These are phyloP conservation scores for Smutsia gigantea DNA, from an alignment of 2,797 vertebrate species.

Conservation along the genomic window DNA sequence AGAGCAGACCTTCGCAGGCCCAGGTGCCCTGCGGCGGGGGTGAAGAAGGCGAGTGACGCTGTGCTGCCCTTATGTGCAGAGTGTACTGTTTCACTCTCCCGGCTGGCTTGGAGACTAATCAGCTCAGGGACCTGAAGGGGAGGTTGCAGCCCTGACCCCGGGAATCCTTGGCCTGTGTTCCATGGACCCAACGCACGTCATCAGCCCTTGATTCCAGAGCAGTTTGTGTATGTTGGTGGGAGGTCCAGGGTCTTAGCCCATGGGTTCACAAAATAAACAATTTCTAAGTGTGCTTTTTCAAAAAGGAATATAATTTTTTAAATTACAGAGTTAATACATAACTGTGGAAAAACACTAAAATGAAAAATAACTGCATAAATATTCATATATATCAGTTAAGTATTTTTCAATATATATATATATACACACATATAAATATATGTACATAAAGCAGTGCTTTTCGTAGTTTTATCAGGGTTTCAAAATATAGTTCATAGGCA, in stretches of 20 bases:
- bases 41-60: background rate
- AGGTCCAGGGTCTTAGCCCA: background rate
- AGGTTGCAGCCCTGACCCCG: constrained; percentile 25
- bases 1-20: background rate
- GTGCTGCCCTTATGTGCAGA: background rate
- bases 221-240: background rate
- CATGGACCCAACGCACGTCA: constrained; percentile 6
- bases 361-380: background rate
- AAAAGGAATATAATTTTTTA: constrained; percentile 10
- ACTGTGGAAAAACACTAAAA: background rate
- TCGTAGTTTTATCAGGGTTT: background rate
- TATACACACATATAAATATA: no score
- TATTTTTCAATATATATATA: background rate
- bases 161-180: constrained; percentile 3
- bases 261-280: constrained; percentile 70
- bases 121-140: constrained; percentile 22
- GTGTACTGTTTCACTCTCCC: constrained; percentile 11
- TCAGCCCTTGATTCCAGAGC: constrained; percentile 32
- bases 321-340: constrained; percentile 24
- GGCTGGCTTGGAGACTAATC: background rate
- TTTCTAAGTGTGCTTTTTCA: constrained; percentile 30
- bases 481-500: background rate
- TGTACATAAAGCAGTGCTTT: background rate
- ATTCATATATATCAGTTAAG: background rate
- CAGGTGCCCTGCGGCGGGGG: fast-evolving